A percentile compares a stretch with the other conserved stretches of the same genome.
These are phyloP conservation scores for Epinephelus malabaricus DNA, from an alignment of 2,797 vertebrate species.

Conservation along the genomic window DNA sequence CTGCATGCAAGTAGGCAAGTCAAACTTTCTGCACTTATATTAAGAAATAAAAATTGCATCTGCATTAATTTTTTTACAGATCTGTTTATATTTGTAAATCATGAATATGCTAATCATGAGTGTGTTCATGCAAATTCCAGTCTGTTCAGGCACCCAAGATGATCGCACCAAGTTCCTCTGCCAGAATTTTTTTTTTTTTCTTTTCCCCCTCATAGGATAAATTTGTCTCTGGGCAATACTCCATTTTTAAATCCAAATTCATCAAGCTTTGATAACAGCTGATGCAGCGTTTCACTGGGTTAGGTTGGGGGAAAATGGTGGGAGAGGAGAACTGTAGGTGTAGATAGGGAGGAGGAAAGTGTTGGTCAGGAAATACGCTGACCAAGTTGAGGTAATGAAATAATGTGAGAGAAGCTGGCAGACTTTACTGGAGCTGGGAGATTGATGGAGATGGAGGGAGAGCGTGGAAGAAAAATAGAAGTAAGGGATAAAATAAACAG, in stretches of 20 bases:
- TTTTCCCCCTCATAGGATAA: constrained; percentile 53
- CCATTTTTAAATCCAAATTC: constrained; percentile 74
- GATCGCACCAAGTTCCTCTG: constrained; percentile 62
- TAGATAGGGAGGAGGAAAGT: constrained; percentile 11
- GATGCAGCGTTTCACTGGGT: constrained; percentile 67
- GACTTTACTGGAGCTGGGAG: constrained; percentile 14
- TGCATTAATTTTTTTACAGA: constrained; percentile 6
- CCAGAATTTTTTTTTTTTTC: constrained; percentile 37
- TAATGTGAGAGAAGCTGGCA: constrained; percentile 14
- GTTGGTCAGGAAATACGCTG: constrained; percentile 40
- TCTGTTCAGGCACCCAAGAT: constrained; percentile 48
- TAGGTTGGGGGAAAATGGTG: constrained; percentile 37
- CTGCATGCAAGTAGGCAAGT: neutral
- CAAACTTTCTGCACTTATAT: constrained; percentile 13
- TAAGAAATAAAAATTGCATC: constrained; percentile 25
- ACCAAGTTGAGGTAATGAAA: constrained; percentile 35
- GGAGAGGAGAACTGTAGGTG: constrained; percentile 18
- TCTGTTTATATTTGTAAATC: constrained; percentile 56
- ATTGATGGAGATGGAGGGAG: neutral
- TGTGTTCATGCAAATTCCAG: constrained; percentile 55
- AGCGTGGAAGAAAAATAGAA: neutral
- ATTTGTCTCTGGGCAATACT: constrained; percentile 76
- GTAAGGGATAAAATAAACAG: neutral
- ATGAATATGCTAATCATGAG: constrained; percentile 58
- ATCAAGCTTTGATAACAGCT: constrained; percentile 75